Conservation (phyloP, 1,140 invertebrate species). For the Lutraria rhynchaena region DNA sequence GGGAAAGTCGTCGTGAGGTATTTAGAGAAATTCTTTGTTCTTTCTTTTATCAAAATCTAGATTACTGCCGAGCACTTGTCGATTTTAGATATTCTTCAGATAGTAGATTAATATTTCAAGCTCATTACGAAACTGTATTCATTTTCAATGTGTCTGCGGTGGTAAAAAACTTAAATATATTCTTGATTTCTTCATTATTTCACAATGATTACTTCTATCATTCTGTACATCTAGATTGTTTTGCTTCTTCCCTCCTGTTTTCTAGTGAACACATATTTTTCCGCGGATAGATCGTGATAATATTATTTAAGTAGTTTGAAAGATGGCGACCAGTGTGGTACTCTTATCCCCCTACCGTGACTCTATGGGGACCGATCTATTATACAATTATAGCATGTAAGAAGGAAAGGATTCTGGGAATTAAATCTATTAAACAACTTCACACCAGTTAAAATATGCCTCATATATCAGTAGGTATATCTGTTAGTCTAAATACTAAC, state of each 20-base stretch:
- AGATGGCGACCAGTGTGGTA: not conserved
- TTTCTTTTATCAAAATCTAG: conserved; percentile 35
- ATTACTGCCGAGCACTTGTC: conserved; percentile 21
- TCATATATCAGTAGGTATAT: too few relatives aligned
- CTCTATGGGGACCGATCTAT: not conserved
- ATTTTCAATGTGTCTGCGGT: conserved; percentile 27
- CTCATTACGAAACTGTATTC: conserved; percentile 32
- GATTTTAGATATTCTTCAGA: conserved; percentile 20
- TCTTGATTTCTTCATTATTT: conserved; percentile 32
- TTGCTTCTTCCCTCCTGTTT: conserved; percentile 4
- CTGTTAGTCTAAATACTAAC: too few relatives aligned
- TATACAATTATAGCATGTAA: not conserved
- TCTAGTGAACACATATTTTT: too few relatives aligned
- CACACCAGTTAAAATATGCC: too few relatives aligned
- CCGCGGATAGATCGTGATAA: too few relatives aligned
- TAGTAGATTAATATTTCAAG: conserved; percentile 14
- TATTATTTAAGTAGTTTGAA: not conserved
- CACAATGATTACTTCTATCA: conserved; percentile 4
- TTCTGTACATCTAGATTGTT: conserved; percentile 11
- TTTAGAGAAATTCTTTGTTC: conserved; percentile 37
- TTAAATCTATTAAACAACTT: too few relatives aligned
- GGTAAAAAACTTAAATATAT: conserved; percentile 30
- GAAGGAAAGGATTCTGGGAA: not conserved
- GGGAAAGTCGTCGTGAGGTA: conserved; percentile 5
- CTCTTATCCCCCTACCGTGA: not conserved